These are phyloP conservation scores for Chironomus riparius DNA, from an alignment of 2,888 invertebrate genomes.

Conservation along the genomic window DNA sequence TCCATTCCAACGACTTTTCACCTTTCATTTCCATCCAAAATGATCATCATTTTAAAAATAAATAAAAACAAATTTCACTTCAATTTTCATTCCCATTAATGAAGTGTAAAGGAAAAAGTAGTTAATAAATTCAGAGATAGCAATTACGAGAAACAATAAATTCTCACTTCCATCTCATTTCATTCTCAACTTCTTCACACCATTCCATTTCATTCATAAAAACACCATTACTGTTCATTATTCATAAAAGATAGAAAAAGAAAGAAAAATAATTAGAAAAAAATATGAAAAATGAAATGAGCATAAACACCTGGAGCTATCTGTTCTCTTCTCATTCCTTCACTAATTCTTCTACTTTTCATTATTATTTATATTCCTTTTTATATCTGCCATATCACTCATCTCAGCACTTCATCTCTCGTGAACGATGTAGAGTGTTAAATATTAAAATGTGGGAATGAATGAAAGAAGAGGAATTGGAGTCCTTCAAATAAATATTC, in stretches of 20 bases:
- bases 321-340: not conserved
- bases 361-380: not conserved
- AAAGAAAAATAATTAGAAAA: not conserved
- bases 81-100: too few relatives aligned
- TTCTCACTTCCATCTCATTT: not conserved
- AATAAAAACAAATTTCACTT: too few relatives aligned
- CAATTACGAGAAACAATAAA: not conserved
- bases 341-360: not conserved
- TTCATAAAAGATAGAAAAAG: not conserved
- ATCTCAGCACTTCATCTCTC: not conserved
- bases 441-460: too few relatives aligned
- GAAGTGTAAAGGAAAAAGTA: too few relatives aligned
- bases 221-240: not conserved
- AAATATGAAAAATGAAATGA: not conserved
- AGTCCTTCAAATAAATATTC: too few relatives aligned
- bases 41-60: too few relatives aligned
- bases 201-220: not conserved
- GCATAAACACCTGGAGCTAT: not conserved
- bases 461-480: too few relatives aligned
- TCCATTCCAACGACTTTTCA: too few relatives aligned
- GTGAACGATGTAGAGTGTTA: too few relatives aligned
- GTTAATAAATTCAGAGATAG: not conserved
- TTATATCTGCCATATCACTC: not conserved
- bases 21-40: too few relatives aligned
- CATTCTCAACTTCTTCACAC: not conserved